These are phyloP conservation scores for Listrodromus nycthemerus DNA, from an alignment of 2,888 invertebrate genomes.

Conservation along the genomic window DNA sequence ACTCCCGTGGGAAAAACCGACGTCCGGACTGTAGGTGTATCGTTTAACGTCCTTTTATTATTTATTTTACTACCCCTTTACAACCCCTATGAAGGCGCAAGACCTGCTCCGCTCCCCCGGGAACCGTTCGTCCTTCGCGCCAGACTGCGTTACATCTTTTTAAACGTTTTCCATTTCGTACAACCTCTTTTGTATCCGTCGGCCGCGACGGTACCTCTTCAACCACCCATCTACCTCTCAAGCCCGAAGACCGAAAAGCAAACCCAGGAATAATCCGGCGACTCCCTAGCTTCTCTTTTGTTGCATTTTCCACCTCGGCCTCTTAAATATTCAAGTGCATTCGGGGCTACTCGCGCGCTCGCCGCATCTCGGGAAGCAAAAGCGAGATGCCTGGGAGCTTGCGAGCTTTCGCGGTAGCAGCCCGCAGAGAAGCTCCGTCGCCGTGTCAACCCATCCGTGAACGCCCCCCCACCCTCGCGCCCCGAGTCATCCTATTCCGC, in stretches of 20 bases:
- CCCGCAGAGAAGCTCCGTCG: conserved; percentile 26
- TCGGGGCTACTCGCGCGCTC: conserved; percentile 36
- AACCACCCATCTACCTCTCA: background rate
- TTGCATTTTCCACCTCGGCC: conserved; percentile 36
- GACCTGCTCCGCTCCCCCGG: conserved; percentile 2
- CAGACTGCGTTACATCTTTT: conserved; percentile 24
- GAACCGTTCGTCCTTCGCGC: background rate
- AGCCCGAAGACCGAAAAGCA: background rate
- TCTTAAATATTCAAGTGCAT: conserved; percentile 61
- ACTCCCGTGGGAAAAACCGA: background rate
- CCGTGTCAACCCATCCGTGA: conserved; percentile 52
- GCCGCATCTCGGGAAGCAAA: conserved; percentile 14
- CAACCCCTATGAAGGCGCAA: background rate
- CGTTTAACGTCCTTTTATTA: background rate
- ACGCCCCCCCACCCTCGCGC: background rate
- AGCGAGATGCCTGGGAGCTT: conserved; percentile 3
- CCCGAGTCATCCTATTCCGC: background rate
- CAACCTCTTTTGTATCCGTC: background rate
- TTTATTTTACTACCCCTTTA: background rate
- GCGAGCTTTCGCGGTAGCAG: conserved; percentile 44
- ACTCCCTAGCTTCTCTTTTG: conserved; percentile 23
- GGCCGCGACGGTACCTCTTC: background rate
- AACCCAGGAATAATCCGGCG: conserved; percentile 4
- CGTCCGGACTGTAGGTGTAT: background rate
- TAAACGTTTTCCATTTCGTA: conserved; percentile 12